Percentiles rank a stretch among this genome's conserved stretches.
Evolutionary conservation across 2,113 vertebrate genomes (phyloP).

Genomic region (Typhlomys cinereus): DNA sequence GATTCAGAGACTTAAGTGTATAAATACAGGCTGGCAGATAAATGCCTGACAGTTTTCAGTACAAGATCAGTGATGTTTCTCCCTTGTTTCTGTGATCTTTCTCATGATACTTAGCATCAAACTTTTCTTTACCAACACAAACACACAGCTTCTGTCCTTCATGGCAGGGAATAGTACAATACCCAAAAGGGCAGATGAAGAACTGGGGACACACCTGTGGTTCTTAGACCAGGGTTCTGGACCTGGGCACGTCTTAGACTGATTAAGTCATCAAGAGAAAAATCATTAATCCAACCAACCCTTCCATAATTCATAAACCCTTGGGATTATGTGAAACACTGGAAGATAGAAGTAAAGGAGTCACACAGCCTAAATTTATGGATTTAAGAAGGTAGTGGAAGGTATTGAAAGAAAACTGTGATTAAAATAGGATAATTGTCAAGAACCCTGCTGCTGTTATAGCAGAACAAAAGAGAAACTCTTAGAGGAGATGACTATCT

Average conservation of each 20-base stretch:
- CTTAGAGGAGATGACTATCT: too few species aligned
- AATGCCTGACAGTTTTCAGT: not conserved
- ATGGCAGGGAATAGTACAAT: not conserved
- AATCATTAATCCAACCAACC: constrained; percentile 8
- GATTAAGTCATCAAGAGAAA: not conserved
- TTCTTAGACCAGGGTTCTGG: not conserved
- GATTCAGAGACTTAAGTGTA: not conserved
- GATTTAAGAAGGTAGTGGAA: not conserved
- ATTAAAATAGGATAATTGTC: constrained; percentile 34
- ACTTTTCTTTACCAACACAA: not conserved
- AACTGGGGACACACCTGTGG: not conserved
- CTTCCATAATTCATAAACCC: not conserved
- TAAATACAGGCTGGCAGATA: not conserved
- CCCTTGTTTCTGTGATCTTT: not conserved
- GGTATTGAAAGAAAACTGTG: not conserved
- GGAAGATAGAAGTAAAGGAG: not conserved
- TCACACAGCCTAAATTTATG: not conserved
- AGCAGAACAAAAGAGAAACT: not conserved
- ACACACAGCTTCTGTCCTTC: not conserved
- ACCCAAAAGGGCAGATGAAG: not conserved
- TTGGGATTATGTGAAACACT: constrained; percentile 6
- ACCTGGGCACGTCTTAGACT: not conserved
- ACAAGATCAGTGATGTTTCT: not conserved
- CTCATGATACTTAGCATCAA: not conserved
- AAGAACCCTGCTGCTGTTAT: not conserved